These are phyloP conservation scores for Centruroides sculpturatus DNA, from an alignment of 1,140 invertebrate genomes.

Conservation along the genomic window DNA sequence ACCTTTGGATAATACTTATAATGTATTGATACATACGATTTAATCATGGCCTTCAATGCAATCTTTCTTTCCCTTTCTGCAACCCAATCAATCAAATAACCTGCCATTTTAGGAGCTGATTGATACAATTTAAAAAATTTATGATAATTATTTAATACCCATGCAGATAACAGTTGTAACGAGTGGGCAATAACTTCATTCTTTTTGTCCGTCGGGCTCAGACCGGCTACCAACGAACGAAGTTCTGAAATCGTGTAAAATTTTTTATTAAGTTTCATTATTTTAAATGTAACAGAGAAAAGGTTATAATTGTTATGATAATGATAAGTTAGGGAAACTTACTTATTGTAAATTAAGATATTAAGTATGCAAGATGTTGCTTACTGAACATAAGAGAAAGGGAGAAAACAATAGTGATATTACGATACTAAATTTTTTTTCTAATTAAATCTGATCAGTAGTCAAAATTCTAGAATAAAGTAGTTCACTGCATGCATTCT, in stretches of 20 bases:
- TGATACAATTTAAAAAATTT: constrained; percentile 81
- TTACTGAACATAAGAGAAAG: too few relatives aligned
- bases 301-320: too few relatives aligned
- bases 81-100: constrained; percentile 95
- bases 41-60: constrained; percentile 80
- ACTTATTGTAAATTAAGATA: background rate
- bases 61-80: constrained; percentile 75
- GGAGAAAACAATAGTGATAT: too few relatives aligned
- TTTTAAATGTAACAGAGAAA: background rate
- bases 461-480: too few relatives aligned
- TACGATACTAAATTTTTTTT: too few relatives aligned
- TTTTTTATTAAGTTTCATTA: background rate
- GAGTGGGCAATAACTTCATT: constrained; percentile 76
- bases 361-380: background rate
- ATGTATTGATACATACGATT: constrained; percentile 65
- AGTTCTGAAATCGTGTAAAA: constrained; percentile 56
- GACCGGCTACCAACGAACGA: constrained; percentile 67
- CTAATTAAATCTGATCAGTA: too few relatives aligned
- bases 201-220: constrained; percentile 58
- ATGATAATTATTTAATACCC: constrained; percentile 80
- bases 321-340: too few relatives aligned
- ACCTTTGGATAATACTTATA: background rate
- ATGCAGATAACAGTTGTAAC: constrained; percentile 70
- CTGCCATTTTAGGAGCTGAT: constrained; percentile 81
- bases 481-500: too few relatives aligned